Conservation (phyloP, 2,113 vertebrate genomes). For the Deroptyus accipitrinus region DNA sequence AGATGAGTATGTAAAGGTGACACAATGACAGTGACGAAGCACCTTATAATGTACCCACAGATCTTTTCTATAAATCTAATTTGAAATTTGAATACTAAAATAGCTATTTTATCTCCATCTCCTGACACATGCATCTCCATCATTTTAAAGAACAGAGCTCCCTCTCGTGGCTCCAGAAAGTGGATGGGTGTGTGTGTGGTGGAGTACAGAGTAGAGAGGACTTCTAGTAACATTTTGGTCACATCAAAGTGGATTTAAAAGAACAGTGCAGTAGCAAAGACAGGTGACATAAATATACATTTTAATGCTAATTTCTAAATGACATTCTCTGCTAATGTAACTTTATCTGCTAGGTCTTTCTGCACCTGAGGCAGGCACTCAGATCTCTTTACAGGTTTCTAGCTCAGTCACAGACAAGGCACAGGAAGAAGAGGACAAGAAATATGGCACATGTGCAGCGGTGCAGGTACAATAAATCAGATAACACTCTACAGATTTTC, state of each 20-base stretch:
- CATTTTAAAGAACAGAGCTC: slow-evolving; percentile 65
- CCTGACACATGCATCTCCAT: background rate
- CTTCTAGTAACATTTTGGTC: background rate
- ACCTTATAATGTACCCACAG: background rate
- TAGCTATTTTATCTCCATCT: background rate
- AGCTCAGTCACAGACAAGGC: background rate
- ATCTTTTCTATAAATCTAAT: slow-evolving; percentile 38
- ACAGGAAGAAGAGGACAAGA: background rate
- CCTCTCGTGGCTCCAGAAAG: slow-evolving; percentile 69
- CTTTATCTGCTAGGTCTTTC: background rate
- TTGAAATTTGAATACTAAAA: background rate
- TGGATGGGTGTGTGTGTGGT: background rate
- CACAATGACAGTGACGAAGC: background rate
- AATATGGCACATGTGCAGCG: background rate
- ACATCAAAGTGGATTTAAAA: background rate
- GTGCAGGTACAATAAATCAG: background rate
- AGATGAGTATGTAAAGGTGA: background rate
- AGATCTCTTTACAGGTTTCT: background rate
- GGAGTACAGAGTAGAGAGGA: background rate
- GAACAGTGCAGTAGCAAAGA: background rate
- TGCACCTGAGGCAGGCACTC: background rate
- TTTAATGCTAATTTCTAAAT: background rate
- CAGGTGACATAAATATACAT: background rate
- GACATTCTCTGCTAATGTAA: background rate
- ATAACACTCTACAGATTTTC: background rate